phyloP scores from a whole-genome alignment of 2,888 invertebrate genomes.

The Acheta domesticus region DNA sequence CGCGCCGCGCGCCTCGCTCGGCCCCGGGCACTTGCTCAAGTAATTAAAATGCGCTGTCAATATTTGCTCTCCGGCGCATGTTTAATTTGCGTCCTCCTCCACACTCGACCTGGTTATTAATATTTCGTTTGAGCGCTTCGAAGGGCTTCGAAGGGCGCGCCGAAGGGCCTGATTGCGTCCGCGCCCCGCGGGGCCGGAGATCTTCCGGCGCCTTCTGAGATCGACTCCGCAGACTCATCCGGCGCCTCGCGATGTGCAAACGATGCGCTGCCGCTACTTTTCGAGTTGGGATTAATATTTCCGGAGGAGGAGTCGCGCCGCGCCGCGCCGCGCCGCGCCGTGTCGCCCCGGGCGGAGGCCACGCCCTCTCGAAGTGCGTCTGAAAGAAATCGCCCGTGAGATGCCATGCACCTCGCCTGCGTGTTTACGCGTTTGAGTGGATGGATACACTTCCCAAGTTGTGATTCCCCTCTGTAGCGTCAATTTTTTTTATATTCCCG shows the following conservation, averaged over 20 bases:
- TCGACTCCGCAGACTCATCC: not conserved
- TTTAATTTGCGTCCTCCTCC: slow-evolving; percentile 4
- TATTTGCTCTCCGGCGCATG: slow-evolving; percentile 5
- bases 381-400: not conserved
- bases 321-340: no score
- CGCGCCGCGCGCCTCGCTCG: not conserved
- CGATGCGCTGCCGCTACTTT: not conserved
- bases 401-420: no score
- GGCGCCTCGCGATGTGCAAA: slow-evolving; percentile 3
- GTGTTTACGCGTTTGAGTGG: no score
- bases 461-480: no score
- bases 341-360: not conserved
- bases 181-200: not conserved
- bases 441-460: no score
- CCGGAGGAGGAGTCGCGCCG: not conserved
- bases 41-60: slow-evolving; percentile 18
- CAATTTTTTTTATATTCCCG: no score
- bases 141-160: not conserved
- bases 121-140: slow-evolving; percentile 11
- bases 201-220: not conserved
- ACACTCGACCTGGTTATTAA: slow-evolving; percentile 18
- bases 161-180: not conserved
- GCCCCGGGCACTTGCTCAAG: slow-evolving; percentile 5
- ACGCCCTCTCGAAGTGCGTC: not conserved
- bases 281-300: not conserved